Base-by-base conservation (phyloP, 1,140 invertebrate species). In the Pissodes strobi region DNA sequence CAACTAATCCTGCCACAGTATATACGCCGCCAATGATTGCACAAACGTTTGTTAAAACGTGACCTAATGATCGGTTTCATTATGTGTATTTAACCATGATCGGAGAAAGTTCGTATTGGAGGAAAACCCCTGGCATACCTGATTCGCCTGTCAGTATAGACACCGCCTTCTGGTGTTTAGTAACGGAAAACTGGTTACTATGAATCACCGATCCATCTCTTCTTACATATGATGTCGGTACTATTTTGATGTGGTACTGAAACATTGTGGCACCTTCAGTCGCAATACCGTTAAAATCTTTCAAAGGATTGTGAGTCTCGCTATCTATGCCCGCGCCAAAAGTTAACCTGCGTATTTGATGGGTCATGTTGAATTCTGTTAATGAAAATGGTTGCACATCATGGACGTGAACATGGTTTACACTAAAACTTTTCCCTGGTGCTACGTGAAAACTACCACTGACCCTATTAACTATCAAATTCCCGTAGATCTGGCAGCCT, bases 71-170 rank as follows among this genome's bases (percentile, higher is more conserved):
- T 76, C 87, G 92, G 73, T 87, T 83, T 72, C 88, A 90, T 81
- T 97, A 93, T 34, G 90, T 91, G 74, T 94, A 96, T 82, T 96
- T 96, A 0, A 99, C 94, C 95, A 99, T 98, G 53, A 99, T 82
- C 3, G 97, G 97, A 18, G 95, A 96, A n/a, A 99, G 81, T 82
- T 98, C 96, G 79, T 99, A 99, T 69, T 87, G 93, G 68, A 99
- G 94, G 79, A 98, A 99, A 51, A 96, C 86, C 45, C 96, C 97
- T 6, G 97, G 95, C 84, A 98, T 90, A 45, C 94, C 93, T 1
- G 87, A 87, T 72, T 95, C 92, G 12, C 87, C 86, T 65, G 82
- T 84, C 15, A 86, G 82, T 18, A 86, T 79, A 0, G 87, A 84
- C 5, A 91, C 82, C 56, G 84, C 83, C 79, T 93, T 93, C 51